Conservation (phyloP, 2,113 vertebrate genomes). For the Burhinus bistriatus region DNA sequence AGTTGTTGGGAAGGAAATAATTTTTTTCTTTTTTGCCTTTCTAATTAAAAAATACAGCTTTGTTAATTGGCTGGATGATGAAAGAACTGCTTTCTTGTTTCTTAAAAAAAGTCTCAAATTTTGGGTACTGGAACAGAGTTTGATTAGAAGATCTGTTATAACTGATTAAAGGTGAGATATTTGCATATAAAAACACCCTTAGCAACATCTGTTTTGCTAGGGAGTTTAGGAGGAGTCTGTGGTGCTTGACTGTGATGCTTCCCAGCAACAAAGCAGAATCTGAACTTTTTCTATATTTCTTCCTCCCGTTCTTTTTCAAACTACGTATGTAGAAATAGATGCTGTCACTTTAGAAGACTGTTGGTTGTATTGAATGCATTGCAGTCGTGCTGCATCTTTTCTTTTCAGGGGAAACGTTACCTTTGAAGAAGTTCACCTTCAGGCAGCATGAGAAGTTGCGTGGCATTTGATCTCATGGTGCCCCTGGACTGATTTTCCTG, state of each 20-base stretch:
- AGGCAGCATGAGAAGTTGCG: background rate
- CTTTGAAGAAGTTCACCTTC: background rate
- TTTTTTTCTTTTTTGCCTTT: background rate
- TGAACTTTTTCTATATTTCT: background rate
- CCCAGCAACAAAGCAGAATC: background rate
- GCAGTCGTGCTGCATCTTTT: background rate
- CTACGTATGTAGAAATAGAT: fast-evolving
- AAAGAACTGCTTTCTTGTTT: background rate
- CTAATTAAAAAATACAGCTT: background rate
- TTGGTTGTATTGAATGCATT: background rate
- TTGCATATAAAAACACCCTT: background rate
- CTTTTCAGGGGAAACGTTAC: background rate
- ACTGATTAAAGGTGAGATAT: background rate
- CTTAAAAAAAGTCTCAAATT: background rate
- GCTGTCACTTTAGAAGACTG: background rate
- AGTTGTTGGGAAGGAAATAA: background rate
- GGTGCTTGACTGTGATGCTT: background rate
- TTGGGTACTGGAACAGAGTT: background rate
- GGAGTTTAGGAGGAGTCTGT: background rate
- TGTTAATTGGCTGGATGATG: background rate
- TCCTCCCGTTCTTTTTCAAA: background rate
- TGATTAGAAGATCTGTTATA: background rate
- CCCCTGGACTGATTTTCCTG: background rate
- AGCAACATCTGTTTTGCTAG: background rate
- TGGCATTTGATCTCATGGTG: background rate